Base-by-base conservation (phyloP, 2,888 invertebrate genomes). In the Tachina grossa region DNA sequence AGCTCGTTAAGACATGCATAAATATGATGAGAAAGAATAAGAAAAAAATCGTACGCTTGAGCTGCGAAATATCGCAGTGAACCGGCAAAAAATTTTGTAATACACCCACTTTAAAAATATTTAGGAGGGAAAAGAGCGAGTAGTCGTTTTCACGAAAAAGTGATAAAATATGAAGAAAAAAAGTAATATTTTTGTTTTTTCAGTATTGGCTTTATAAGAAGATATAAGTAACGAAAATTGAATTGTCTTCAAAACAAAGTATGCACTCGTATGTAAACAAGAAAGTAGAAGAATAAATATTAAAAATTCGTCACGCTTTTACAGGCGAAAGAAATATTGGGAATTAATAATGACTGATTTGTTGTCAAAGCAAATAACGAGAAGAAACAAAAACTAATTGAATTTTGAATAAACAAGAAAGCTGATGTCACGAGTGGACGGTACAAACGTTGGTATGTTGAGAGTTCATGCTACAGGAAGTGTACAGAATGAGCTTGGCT, bases 281-380 rank as follows among this genome's bases (percentile, higher is more conserved):
- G 61, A 80, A 61, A 45, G 47, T 45, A 14, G 53, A 53, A 57
- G 9, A 47, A 59, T 13, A 72, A 53, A 82, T 75, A 83, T 79
- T 83, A 47, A 80, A 85, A 72, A 83, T 63, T 79, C 76, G 83
- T 85, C 83, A 85, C 79, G 85, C 74, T 80, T 83, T 76, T 55
- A 31, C 16, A 55, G 55, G 49, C 53, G 47, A 55, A 65, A 69
- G 47, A 55, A 65, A 69, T 85, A 82, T 57, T n/a, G 22, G 47
- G 81, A 77, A 81, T 81, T 69, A 43, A 16, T 81, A 85, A 84
- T 80, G 71, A 84, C 72, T 66, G 59, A 51, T 39, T 45, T 9
- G 41, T 66, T 72, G 63, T n/a, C 49, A 49, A 41, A 43, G 19
- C 41, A 63, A 74, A 75, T 43, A 66, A 61, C 5, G 9, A 39